A percentile compares a stretch with the other conserved stretches of the same genome.
phyloP scores from a whole-genome alignment of 2,888 invertebrate genomes.

The Drosophila lutescens region DNA sequence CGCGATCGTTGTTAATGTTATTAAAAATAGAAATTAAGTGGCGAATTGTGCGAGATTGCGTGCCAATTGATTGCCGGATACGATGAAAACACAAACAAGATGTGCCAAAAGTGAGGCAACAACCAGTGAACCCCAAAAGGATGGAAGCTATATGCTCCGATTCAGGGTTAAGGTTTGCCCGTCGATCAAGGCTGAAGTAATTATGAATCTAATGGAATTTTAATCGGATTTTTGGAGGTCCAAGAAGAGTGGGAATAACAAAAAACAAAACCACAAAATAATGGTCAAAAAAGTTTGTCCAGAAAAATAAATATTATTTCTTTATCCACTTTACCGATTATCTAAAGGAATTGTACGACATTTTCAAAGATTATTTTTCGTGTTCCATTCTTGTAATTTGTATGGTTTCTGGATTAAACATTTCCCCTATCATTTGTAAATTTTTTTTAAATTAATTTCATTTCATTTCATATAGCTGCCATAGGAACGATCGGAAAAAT shows the following conservation, averaged over 20 bases:
- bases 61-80: conserved; percentile 79
- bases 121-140: background rate
- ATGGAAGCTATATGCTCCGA: background rate
- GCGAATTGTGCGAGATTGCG: conserved; percentile 75
- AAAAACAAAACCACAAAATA: too few relatives aligned
- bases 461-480: too few relatives aligned
- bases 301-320: too few relatives aligned
- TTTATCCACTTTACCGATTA: too few relatives aligned
- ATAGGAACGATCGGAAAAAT: too few relatives aligned
- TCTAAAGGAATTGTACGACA: too few relatives aligned
- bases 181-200: conserved; percentile 1
- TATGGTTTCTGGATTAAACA: too few relatives aligned
- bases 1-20: conserved; percentile 53
- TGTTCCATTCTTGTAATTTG: too few relatives aligned
- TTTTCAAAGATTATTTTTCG: too few relatives aligned
- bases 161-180: conserved; percentile 30
- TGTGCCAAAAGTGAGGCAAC: conserved; percentile 20
- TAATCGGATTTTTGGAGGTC: background rate
- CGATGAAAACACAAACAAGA: conserved; percentile 55
- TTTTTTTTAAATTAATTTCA: too few relatives aligned
- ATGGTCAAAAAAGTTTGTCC: too few relatives aligned
- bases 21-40: conserved; percentile 77
- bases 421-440: too few relatives aligned
- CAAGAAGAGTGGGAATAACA: background rate
- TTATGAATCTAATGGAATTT: conserved; percentile 3